Conservation (phyloP, 2,113 vertebrate genomes). For the Emberiza fucata region DNA sequence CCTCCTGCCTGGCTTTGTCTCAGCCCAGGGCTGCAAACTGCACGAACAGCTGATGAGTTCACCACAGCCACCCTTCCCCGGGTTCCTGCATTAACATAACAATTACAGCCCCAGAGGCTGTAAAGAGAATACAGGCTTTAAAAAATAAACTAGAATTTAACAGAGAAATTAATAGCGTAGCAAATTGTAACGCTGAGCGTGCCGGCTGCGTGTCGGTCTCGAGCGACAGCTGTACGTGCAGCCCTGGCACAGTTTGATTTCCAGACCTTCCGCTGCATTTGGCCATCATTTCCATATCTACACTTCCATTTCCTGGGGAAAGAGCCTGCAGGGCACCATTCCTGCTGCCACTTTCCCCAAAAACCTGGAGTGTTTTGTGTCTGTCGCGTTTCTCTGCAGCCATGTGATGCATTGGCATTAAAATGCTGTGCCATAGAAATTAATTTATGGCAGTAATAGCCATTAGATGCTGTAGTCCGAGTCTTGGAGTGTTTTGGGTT, state of each 20-base stretch:
- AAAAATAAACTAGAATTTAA: neutral
- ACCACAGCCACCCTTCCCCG: neutral
- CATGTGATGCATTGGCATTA: neutral
- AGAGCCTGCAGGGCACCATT: neutral
- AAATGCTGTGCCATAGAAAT: neutral
- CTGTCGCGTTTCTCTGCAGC: neutral
- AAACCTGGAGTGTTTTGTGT: neutral
- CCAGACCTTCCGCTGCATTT: neutral
- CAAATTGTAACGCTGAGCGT: neutral
- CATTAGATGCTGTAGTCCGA: neutral
- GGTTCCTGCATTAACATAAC: conserved; percentile 10
- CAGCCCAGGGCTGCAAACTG: neutral
- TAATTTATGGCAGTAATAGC: neutral
- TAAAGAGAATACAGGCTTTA: neutral
- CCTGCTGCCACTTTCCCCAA: neutral
- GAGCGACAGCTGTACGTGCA: neutral
- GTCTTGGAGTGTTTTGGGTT: neutral
- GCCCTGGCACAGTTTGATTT: neutral
- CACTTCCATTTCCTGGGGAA: neutral
- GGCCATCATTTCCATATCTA: neutral
- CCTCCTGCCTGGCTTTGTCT: conserved; percentile 9
- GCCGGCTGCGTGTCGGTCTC: neutral
- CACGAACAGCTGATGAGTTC: neutral
- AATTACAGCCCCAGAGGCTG: conserved; percentile 25
- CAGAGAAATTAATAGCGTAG: conserved; percentile 9